Evolutionary conservation across 2,888 invertebrate species (phyloP), one percentile per base, ranked within the genome.

Genomic region (Odontocerum albicorne): DNA sequence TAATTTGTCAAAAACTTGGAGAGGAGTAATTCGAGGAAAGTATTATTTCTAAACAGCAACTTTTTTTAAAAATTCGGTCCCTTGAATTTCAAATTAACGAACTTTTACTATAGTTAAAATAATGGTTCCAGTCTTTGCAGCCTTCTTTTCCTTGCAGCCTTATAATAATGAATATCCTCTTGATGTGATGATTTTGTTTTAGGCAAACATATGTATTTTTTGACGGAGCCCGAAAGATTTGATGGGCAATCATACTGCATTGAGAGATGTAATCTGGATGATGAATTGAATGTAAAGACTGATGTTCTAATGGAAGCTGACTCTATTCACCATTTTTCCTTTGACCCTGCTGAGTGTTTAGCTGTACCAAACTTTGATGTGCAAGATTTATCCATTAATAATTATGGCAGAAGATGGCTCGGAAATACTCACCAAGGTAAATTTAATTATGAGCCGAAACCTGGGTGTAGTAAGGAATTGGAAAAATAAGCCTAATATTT

Each of bases 361-460:
- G 35, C 40, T 17, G 27, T 60, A 16, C 54, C 55, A 10, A 43
- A 49, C 12, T 15, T 52, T n/a, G 47, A 49, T 7, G 13, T 55
- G 4, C 38, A 52, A 20, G 57, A 60, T 35, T 10, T 33, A 6
- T 49, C 40, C n/a, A 52, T 60, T 3, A 58, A 43, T 31, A 42
- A 36, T 27, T 52, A 40, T 27, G 57, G 60, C 8, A 33, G 46
- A 27, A 55, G 32, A 36, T 60, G 57, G 55, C 31, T 60, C 15
- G 15, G 40, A 4, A 16, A 7, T 22, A 19, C 39, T 17, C 4
- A 40, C 19, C n/a, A 10, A 7, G 27, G 10, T 27, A 7, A 27
- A 7, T 27, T 27, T 27, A 7, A 27, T 27, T 7, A 10, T 27
- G 27, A 27, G 10, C 27, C 27, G n/a, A n/a, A n/a, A n/a, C n/a